Conservation (phyloP, 2,113 vertebrate species). For the Grantiella picta region DNA sequence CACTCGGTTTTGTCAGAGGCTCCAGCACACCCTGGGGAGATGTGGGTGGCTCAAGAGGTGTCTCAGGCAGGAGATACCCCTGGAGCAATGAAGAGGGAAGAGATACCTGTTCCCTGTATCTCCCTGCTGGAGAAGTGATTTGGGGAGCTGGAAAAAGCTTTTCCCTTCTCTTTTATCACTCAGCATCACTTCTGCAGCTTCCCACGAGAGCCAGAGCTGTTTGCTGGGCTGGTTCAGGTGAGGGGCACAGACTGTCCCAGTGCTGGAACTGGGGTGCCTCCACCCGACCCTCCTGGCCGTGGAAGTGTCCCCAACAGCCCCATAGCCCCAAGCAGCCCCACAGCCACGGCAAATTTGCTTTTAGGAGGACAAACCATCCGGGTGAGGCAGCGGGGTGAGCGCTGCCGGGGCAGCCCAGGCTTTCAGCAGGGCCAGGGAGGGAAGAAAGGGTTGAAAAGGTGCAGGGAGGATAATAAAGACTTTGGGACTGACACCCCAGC, state of each 20-base stretch:
- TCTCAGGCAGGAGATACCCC: background rate
- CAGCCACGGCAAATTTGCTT: fast-evolving
- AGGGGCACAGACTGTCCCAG: fast-evolving
- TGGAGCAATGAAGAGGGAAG: fast-evolving
- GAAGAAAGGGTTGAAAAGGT: conserved; percentile 51
- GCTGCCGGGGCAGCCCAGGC: background rate
- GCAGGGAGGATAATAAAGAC: conserved; percentile 25
- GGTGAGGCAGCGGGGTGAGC: background rate
- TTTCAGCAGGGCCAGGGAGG: background rate
- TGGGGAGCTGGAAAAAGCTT: background rate
- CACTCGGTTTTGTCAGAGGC: background rate
- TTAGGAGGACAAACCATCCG: background rate
- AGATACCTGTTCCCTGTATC: too few species aligned
- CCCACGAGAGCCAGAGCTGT: fast-evolving
- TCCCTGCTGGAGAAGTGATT: fast-evolving
- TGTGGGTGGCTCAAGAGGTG: background rate
- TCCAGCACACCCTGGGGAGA: background rate
- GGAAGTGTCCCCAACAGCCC: background rate
- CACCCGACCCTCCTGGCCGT: fast-evolving
- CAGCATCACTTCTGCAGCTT: background rate
- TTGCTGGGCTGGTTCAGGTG: fast-evolving
- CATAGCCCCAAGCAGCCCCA: fast-evolving
- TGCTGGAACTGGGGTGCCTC: fast-evolving
- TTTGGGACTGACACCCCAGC: conserved; percentile 58
- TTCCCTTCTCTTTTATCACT: background rate